Percentiles rank a stretch among this genome's conserved stretches.
These are phyloP conservation scores for Ardeotis arabs DNA, from an alignment of 2,113 vertebrate species.

Conservation along the genomic window DNA sequence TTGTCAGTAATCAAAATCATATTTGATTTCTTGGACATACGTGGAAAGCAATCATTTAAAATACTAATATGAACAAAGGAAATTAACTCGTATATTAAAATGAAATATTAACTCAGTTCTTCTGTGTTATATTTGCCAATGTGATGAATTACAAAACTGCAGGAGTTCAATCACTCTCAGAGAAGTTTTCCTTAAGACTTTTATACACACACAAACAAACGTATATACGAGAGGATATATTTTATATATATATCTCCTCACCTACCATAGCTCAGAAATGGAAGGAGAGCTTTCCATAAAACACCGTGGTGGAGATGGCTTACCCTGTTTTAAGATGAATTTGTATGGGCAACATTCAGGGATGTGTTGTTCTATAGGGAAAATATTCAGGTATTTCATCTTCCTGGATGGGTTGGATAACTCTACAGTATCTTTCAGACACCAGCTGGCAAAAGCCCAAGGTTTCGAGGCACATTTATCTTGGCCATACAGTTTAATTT, in stretches of 20 bases:
- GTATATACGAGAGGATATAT: background rate
- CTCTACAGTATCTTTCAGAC: background rate
- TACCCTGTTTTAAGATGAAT: background rate
- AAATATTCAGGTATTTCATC: background rate
- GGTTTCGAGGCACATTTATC: background rate
- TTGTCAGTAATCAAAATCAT: background rate
- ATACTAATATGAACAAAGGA: background rate
- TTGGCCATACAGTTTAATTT: background rate
- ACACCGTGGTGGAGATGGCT: background rate
- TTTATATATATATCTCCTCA: background rate
- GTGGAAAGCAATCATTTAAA: background rate
- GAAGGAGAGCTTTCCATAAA: background rate
- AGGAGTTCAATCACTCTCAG: background rate
- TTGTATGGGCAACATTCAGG: background rate
- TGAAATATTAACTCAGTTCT: background rate
- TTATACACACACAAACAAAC: background rate
- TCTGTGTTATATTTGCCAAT: background rate
- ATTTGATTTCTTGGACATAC: background rate
- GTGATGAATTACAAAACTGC: background rate
- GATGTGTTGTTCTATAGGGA: background rate
- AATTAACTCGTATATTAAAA: background rate
- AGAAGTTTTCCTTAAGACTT: background rate
- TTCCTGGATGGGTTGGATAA: background rate
- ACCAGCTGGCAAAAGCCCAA: background rate
- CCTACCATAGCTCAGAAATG: background rate